Conservation (phyloP, 2,113 vertebrate genomes). For the Callionymus lyra region DNA sequence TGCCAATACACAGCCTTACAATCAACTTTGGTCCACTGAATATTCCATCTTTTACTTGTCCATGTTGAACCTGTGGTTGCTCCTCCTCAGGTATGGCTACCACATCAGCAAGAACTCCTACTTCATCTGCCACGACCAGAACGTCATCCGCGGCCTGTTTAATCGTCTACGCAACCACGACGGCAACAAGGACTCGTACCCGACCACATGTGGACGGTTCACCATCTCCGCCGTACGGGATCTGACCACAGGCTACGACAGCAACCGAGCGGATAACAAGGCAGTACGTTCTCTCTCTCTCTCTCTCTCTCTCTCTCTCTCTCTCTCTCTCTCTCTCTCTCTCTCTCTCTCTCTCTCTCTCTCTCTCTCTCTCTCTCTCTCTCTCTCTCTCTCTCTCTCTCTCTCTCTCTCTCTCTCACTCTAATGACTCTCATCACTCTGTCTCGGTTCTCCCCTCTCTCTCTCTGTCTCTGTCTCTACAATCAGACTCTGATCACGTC, state of each 20-base stretch:
- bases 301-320: background rate
- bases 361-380: no score
- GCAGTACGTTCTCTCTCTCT: conserved; percentile 69
- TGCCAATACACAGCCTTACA: no score
- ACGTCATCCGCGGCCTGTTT: conserved; percentile 76
- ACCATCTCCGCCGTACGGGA: conserved; percentile 79
- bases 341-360: no score
- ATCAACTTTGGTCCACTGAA: no score
- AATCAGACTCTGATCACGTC: conserved; percentile 39
- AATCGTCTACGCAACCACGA: conserved; percentile 79
- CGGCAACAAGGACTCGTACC: conserved; percentile 72
- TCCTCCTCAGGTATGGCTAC: conserved; percentile 79
- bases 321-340: no score
- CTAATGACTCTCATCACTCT: no score
- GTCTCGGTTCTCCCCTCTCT: no score
- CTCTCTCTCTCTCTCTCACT: no score
- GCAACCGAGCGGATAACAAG: conserved; percentile 76
- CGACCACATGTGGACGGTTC: conserved; percentile 79
- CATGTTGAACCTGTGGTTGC: background rate
- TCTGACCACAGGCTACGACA: conserved; percentile 90
- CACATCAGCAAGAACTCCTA: conserved; percentile 91
- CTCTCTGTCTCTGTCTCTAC: no score
- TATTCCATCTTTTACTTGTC: no score
- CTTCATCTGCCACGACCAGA: conserved; percentile 89
- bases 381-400: no score